Percentiles rank a stretch among this genome's conserved stretches.
phyloP scores from a whole-genome alignment of 2,113 vertebrate species.

The Bombycilla garrulus region DNA sequence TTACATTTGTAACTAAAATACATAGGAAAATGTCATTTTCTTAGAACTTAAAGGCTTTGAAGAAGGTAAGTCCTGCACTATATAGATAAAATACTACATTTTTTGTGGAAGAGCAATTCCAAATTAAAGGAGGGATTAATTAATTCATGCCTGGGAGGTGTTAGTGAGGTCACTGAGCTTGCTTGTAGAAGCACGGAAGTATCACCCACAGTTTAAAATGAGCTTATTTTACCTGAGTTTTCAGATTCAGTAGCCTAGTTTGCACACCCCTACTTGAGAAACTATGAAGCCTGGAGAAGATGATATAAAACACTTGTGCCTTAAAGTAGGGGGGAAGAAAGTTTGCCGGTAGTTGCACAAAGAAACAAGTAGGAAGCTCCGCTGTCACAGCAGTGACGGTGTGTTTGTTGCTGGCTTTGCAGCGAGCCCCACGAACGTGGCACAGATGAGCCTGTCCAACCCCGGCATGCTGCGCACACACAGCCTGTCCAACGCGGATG shows the following conservation, averaged over 20 bases:
- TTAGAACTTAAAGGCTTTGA: neutral
- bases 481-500: slow-evolving; percentile 91
- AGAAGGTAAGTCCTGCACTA: neutral
- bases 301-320: neutral
- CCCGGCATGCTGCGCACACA: slow-evolving; percentile 85
- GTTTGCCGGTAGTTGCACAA: neutral
- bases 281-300: neutral
- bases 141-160: slow-evolving; percentile 42
- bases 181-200: neutral
- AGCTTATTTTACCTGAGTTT: neutral
- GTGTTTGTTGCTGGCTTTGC: slow-evolving; percentile 20
- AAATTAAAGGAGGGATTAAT: slow-evolving; percentile 45
- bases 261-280: neutral
- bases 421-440: slow-evolving; percentile 89
- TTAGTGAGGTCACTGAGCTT: slow-evolving; percentile 45
- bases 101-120: slow-evolving; percentile 14
- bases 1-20: neutral
- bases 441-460: slow-evolving; percentile 88
- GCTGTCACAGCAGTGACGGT: rapidly evolving
- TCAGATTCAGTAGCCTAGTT: neutral
- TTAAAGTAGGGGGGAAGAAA: rapidly evolving
- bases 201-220: neutral
- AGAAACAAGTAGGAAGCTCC: rapidly evolving
- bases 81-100: neutral
- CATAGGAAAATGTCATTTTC: neutral